A percentile compares a stretch with the other conserved stretches of the same genome.
phyloP scores from a whole-genome alignment of 2,113 vertebrate species.

The Ciconia stormi region DNA sequence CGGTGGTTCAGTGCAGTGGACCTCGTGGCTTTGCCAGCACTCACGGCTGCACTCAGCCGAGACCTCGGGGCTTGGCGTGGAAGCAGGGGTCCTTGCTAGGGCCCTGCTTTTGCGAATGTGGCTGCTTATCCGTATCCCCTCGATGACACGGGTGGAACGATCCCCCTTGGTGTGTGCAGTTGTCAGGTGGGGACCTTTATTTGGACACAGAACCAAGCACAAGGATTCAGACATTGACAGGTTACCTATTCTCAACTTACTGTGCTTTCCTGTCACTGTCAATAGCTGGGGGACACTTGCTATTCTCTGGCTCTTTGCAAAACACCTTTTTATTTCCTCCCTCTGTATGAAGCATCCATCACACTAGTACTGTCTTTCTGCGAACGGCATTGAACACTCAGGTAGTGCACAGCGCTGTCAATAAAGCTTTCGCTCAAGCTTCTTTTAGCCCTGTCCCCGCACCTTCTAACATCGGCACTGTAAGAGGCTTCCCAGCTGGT shows the following conservation, averaged over 20 bases:
- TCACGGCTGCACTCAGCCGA: neutral
- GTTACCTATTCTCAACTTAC: neutral
- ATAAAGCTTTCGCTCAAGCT: fast-evolving
- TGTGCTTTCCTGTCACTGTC: neutral
- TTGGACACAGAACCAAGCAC: neutral
- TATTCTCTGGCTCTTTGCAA: neutral
- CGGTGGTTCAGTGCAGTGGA: fast-evolving
- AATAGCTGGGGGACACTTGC: neutral
- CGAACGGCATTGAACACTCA: fast-evolving
- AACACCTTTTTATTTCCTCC: neutral
- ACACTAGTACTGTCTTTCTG: fast-evolving
- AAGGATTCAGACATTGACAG: neutral
- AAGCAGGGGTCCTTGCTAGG: too few relatives aligned
- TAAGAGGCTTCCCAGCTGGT: neutral
- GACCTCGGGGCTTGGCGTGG: neutral
- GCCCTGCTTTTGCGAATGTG: neutral
- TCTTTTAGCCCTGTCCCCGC: neutral
- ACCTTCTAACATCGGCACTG: fast-evolving
- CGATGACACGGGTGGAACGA: neutral
- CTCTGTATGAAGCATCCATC: neutral
- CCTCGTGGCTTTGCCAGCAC: neutral
- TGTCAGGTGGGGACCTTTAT: too few relatives aligned
- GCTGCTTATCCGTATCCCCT: neutral
- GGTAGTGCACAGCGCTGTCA: fast-evolving
- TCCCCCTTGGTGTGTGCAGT: neutral